Evolutionary conservation across 2,888 invertebrate genomes (phyloP).

Genomic region (Frankliniella intonsa): DNA sequence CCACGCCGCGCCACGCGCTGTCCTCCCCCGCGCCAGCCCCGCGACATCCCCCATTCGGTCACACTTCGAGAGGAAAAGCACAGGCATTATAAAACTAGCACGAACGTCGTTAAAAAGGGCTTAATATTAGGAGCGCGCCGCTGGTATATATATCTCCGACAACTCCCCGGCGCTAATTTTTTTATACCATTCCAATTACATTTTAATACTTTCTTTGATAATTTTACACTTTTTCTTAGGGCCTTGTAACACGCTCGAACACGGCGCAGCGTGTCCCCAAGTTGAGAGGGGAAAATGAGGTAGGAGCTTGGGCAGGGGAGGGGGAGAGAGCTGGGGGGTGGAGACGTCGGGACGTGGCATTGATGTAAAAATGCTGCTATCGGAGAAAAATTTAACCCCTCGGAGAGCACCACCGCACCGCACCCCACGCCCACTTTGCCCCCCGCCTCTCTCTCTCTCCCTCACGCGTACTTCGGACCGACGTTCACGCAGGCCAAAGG

Average conservation of each 20-base stretch:
- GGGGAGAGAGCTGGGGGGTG: background rate
- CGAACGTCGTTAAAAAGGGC: constrained; percentile 23
- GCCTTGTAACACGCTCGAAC: background rate
- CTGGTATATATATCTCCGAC: background rate
- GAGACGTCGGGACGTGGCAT: background rate
- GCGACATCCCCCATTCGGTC: background rate
- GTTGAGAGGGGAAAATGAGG: background rate
- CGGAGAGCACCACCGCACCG: background rate
- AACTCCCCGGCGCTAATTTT: constrained; percentile 3
- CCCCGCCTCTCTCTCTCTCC: background rate
- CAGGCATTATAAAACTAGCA: constrained; percentile 23
- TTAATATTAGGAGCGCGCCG: constrained; percentile 8
- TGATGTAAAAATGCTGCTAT: constrained; percentile 3
- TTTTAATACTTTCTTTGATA: constrained; percentile 24
- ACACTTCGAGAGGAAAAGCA: constrained; percentile 5
- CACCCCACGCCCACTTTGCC: background rate
- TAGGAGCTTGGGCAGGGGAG: background rate
- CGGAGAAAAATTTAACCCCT: constrained; percentile 10
- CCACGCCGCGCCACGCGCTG: background rate
- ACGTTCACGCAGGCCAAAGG: background rate
- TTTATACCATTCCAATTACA: constrained; percentile 25
- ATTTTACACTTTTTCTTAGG: constrained; percentile 23
- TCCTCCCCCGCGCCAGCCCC: background rate
- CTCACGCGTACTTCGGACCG: too few species aligned
- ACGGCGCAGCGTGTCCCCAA: background rate